phyloP scores from a whole-genome alignment of 2,888 invertebrate species.

The Sinohyriopsis cumingii region DNA sequence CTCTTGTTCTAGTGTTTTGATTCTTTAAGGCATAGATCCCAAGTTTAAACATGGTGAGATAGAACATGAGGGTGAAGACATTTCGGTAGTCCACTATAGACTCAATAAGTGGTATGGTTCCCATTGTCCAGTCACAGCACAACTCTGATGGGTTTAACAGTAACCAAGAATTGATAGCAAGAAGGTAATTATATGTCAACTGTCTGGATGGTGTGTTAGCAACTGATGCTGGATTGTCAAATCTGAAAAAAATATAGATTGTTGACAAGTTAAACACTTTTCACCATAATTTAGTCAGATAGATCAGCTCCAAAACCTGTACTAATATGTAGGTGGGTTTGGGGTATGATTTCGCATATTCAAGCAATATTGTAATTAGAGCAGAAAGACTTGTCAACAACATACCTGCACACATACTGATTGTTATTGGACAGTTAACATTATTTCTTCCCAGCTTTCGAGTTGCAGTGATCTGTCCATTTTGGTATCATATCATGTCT shows the following conservation, averaged over 20 bases:
- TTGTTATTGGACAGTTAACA: too few species aligned
- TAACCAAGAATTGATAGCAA: slow-evolving; percentile 92
- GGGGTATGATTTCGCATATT: too few species aligned
- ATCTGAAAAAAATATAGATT: slow-evolving; percentile 75
- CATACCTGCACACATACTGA: too few species aligned
- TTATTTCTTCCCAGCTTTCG: too few species aligned
- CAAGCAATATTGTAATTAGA: too few species aligned
- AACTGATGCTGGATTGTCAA: slow-evolving; percentile 97
- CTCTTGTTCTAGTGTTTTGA: slow-evolving; percentile 73
- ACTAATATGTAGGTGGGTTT: background rate
- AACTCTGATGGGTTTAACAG: slow-evolving; percentile 90
- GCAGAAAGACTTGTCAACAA: too few species aligned
- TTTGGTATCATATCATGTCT: too few species aligned
- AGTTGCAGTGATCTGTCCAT: too few species aligned
- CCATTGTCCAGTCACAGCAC: slow-evolving; percentile 99
- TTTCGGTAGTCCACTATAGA: slow-evolving; percentile 87
- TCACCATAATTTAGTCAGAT: background rate
- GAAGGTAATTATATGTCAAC: slow-evolving; percentile 92
- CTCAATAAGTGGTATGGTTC: slow-evolving; percentile 89
- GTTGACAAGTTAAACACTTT: background rate
- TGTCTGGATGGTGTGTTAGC: slow-evolving; percentile 87
- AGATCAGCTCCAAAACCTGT: background rate
- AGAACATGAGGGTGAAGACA: slow-evolving; percentile 83
- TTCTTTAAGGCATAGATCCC: slow-evolving; percentile 48
- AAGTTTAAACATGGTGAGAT: slow-evolving; percentile 73